These are phyloP conservation scores for Delia radicum DNA, from an alignment of 1,140 invertebrate species.

Conservation along the genomic window DNA sequence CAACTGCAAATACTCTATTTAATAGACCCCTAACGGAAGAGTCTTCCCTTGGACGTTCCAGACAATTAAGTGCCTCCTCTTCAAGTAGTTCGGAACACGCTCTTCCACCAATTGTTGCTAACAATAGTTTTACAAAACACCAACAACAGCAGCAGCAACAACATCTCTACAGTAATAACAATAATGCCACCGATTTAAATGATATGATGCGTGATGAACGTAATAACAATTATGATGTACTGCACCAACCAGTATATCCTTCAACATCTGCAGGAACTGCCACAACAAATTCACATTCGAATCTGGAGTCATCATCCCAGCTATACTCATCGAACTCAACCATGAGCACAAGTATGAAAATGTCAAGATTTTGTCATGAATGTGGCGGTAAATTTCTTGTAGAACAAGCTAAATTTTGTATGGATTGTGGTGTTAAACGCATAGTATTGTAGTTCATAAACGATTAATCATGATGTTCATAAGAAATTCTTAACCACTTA, in stretches of 20 bases:
- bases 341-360: slow-evolving; percentile 45
- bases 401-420: slow-evolving; percentile 83
- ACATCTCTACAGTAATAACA: slow-evolving; percentile 29
- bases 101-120: slow-evolving; percentile 36
- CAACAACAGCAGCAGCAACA: slow-evolving; percentile 8
- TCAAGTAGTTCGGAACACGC: slow-evolving; percentile 61
- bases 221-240: slow-evolving; percentile 2
- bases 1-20: not conserved
- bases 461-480: too few species aligned
- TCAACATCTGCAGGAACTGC: slow-evolving; percentile 21
- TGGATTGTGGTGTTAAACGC: slow-evolving; percentile 77
- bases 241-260: slow-evolving; percentile 28
- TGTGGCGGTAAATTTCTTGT: slow-evolving; percentile 85
- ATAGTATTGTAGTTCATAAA: slow-evolving; percentile 35
- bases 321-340: slow-evolving; percentile 12
- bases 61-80: slow-evolving; percentile 37
- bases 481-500: too few species aligned
- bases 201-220: not conserved
- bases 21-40: not conserved
- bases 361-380: slow-evolving; percentile 86
- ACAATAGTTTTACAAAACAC: slow-evolving; percentile 24
- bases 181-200: slow-evolving; percentile 25
- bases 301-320: not conserved
- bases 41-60: slow-evolving; percentile 29
- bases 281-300: slow-evolving; percentile 12